phyloP scores from a whole-genome alignment of 2,888 invertebrate genomes.

The Macrophya alboannulata region DNA sequence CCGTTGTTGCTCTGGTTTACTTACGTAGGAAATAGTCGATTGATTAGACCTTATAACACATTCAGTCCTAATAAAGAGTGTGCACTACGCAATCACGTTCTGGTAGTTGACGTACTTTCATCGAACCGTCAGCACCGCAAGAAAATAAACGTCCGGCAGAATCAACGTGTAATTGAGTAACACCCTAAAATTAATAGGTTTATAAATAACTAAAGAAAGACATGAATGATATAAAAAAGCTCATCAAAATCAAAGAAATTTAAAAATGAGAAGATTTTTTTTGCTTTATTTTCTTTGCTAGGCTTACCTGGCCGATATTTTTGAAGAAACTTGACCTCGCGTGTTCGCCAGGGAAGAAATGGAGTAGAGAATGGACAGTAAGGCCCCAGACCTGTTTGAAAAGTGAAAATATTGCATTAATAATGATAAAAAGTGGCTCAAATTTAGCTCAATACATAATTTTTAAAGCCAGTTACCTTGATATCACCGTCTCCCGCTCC shows the following conservation, averaged over 20 bases:
- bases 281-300: neutral
- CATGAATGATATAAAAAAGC: neutral
- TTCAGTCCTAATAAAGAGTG: conserved; percentile 80
- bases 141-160: conserved; percentile 95
- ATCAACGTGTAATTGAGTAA: conserved; percentile 97
- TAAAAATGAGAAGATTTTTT: too few relatives aligned
- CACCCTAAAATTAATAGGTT: conserved; percentile 82
- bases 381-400: conserved; percentile 94
- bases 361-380: conserved; percentile 91
- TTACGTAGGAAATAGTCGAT: conserved; percentile 62
- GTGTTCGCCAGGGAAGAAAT: conserved; percentile 96
- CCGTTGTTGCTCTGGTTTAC: conserved; percentile 60
- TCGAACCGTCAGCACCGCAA: conserved; percentile 99
- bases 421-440: conserved; percentile 30
- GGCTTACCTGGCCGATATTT: conserved; percentile 91
- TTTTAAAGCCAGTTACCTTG: conserved; percentile 83
- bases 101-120: conserved; percentile 97
- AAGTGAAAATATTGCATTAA: conserved; percentile 57
- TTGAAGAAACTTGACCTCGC: conserved; percentile 98
- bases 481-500: conserved; percentile 97
- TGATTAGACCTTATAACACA: conserved; percentile 55
- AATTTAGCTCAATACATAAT: conserved; percentile 50
- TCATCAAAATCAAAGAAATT: neutral
- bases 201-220: neutral
- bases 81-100: conserved; percentile 87